These are phyloP conservation scores for Seriola rivoliana DNA, from an alignment of 2,113 vertebrate genomes.

Conservation along the genomic window DNA sequence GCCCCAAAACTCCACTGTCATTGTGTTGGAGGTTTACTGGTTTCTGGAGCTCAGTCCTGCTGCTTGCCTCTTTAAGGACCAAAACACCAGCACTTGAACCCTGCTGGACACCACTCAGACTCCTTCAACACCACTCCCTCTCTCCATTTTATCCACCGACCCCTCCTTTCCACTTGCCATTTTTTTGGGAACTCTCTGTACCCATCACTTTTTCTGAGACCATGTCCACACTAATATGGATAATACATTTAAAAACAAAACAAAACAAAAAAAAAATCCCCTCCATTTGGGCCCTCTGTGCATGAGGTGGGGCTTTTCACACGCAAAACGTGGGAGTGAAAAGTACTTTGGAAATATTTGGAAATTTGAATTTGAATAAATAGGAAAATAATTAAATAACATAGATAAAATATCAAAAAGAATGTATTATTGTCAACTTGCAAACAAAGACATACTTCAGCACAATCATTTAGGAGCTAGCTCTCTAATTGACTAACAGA, in stretches of 20 bases:
- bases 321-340: not conserved
- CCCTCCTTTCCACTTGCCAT: not conserved
- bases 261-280: not conserved
- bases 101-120: conserved; percentile 73
- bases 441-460: not conserved
- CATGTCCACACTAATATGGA: not conserved
- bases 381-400: no score
- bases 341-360: not conserved
- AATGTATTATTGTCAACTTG: no score
- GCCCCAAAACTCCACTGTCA: conserved; percentile 45
- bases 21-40: conserved; percentile 52
- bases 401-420: no score
- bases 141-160: conserved; percentile 31
- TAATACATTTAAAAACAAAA: not conserved
- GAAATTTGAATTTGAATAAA: not conserved
- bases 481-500: no score
- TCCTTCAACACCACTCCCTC: conserved; percentile 52
- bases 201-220: conserved; percentile 12
- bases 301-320: not conserved
- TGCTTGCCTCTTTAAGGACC: conserved; percentile 67
- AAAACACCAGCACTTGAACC: conserved; percentile 72
- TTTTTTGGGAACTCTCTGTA: conserved; percentile 37
- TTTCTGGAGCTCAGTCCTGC: conserved; percentile 61
- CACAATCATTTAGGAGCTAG: not conserved
- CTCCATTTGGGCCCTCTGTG: not conserved